phyloP scores from a whole-genome alignment of 1,140 invertebrate genomes.

The Melitaea cinxia region DNA sequence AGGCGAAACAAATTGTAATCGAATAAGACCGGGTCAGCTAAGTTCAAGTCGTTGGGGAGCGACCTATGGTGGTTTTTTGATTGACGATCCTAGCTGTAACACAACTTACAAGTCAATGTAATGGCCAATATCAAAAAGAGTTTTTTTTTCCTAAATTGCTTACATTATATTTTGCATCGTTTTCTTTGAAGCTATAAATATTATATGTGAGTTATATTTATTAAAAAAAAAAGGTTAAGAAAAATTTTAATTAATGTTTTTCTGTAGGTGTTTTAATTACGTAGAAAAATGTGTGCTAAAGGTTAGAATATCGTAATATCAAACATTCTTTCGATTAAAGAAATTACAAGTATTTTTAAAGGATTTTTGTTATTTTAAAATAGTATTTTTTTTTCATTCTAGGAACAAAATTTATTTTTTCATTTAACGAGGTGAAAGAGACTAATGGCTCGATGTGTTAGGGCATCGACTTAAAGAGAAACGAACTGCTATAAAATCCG shows the following conservation, averaged over 20 bases:
- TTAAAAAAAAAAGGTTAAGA: too few species aligned
- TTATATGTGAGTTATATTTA: too few species aligned
- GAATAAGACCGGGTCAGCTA: slow-evolving; percentile 46
- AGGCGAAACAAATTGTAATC: slow-evolving; percentile 60
- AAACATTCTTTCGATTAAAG: too few species aligned
- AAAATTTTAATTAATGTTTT: too few species aligned
- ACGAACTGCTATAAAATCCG: background rate
- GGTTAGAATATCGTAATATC: too few species aligned
- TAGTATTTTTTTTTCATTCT: too few species aligned
- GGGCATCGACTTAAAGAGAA: slow-evolving; percentile 3
- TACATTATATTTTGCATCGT: slow-evolving; percentile 25
- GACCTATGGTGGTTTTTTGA: slow-evolving; percentile 32
- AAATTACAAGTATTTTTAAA: too few species aligned
- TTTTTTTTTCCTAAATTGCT: slow-evolving; percentile 21
- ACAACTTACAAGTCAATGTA: slow-evolving; percentile 20
- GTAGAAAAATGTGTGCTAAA: too few species aligned
- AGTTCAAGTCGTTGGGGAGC: slow-evolving; percentile 18
- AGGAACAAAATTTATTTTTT: too few species aligned
- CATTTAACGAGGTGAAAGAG: slow-evolving; percentile 4
- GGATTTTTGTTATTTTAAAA: too few species aligned
- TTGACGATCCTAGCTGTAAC: slow-evolving; percentile 9
- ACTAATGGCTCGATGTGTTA: slow-evolving; percentile 7
- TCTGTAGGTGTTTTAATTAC: too few species aligned
- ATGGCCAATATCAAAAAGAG: slow-evolving; percentile 30
- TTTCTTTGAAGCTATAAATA: background rate